Percentiles rank a stretch among this genome's conserved stretches.
Conservation (phyloP, 2,888 invertebrate genomes). For the Himalopsyche kuldschensis region DNA sequence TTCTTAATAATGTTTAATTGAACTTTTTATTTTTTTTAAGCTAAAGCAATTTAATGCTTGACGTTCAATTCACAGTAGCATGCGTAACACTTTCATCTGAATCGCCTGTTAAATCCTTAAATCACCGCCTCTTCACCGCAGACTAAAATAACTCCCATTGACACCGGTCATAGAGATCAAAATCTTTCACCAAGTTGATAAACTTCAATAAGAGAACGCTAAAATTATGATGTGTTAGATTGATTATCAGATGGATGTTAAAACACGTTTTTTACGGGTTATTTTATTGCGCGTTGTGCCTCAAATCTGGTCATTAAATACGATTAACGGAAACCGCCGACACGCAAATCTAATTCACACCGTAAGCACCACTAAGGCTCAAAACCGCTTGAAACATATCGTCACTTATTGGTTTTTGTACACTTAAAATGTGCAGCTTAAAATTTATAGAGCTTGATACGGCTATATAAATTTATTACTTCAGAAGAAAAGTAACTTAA, state of each 20-base stretch:
- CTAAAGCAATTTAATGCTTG: background rate
- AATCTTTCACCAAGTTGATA: constrained; percentile 6
- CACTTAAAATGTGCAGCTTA: constrained; percentile 7
- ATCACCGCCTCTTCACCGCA: background rate
- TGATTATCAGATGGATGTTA: constrained; percentile 64
- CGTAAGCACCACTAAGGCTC: background rate
- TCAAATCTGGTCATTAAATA: background rate
- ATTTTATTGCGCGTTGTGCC: background rate
- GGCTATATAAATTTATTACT: constrained; percentile 14
- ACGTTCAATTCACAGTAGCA: constrained; percentile 28
- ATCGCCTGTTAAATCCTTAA: background rate
- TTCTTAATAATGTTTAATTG: too few relatives aligned
- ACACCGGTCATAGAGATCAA: constrained; percentile 1
- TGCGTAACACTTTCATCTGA: constrained; percentile 6
- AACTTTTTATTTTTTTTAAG: background rate
- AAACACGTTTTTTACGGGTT: constrained; percentile 51
- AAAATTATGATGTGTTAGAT: constrained; percentile 64
- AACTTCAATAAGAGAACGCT: constrained; percentile 50
- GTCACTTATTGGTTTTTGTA: background rate
- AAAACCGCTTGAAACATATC: background rate
- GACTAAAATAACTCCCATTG: background rate
- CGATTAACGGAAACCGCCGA: background rate
- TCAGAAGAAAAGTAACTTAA: constrained; percentile 4
- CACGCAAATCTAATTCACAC: background rate
- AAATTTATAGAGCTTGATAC: constrained; percentile 15